A percentile compares a stretch with the other conserved stretches of the same genome.
Evolutionary conservation across 2,888 invertebrate species (phyloP).

Genomic region (Drosophila mayaguana): DNA sequence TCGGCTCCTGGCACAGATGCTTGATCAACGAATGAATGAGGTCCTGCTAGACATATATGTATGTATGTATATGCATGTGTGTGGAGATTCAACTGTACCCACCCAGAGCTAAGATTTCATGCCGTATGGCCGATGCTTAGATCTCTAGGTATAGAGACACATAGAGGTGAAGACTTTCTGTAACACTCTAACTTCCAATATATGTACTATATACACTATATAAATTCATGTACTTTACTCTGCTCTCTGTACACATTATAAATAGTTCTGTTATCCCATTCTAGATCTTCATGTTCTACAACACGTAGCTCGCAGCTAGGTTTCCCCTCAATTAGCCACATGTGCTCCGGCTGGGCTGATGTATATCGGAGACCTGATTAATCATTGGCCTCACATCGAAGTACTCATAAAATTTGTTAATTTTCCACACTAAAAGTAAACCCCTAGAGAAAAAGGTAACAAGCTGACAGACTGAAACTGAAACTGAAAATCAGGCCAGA

Average conservation of each 20-base stretch:
- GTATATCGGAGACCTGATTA: slow-evolving; percentile 24
- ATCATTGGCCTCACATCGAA: slow-evolving; percentile 63
- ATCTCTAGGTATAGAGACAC: not conserved
- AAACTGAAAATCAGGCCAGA: slow-evolving; percentile 62
- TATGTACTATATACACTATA: not conserved
- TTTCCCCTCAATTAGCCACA: slow-evolving; percentile 8
- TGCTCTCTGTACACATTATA: not conserved
- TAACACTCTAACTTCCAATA: not conserved
- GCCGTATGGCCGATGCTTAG: not conserved
- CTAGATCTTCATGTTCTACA: not conserved
- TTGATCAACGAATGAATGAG: not conserved
- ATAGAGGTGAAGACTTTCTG: not conserved
- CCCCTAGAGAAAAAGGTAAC: slow-evolving; percentile 9
- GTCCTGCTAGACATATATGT: not conserved
- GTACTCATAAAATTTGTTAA: slow-evolving; percentile 67
- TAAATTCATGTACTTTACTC: not conserved
- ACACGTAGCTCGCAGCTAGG: not conserved
- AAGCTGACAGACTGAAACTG: slow-evolving; percentile 11
- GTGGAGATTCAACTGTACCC: too few species aligned
- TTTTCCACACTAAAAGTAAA: slow-evolving; percentile 48
- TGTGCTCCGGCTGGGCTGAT: not conserved
- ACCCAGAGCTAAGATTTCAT: not conserved
- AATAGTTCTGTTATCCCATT: not conserved
- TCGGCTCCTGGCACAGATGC: not conserved
- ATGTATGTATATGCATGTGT: too few species aligned